Conservation (phyloP, 2,888 invertebrate genomes). For the Hermaeophaga mercurialis region DNA sequence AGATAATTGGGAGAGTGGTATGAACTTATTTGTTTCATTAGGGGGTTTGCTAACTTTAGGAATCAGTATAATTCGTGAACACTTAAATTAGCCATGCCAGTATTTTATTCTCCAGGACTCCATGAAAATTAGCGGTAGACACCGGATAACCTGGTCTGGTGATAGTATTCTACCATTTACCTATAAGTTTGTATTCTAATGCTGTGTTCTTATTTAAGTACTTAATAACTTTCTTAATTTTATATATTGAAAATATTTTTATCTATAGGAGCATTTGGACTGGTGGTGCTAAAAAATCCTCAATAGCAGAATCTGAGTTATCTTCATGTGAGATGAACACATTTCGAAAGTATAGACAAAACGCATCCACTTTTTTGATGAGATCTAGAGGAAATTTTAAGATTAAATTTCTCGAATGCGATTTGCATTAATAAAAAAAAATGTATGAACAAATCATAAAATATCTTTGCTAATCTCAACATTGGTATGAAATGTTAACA, state of each 20-base stretch:
- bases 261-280: background rate
- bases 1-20: background rate
- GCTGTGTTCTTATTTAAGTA: too few species aligned
- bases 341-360: background rate
- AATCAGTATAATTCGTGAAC: background rate
- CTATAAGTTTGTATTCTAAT: too few species aligned
- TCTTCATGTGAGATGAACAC: conserved; percentile 2
- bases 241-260: background rate
- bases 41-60: conserved; percentile 3
- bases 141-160: too few species aligned
- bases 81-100: conserved; percentile 2
- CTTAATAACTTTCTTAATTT: too few species aligned
- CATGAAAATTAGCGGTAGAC: background rate
- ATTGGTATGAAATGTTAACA: too few species aligned
- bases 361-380: conserved; percentile 1
- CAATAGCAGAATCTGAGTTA: background rate
- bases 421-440: too few species aligned
- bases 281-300: background rate
- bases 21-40: conserved; percentile 3
- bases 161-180: too few species aligned
- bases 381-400: too few species aligned
- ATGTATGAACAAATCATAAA: too few species aligned
- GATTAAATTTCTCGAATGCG: too few species aligned
- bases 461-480: too few species aligned
- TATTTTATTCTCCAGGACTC: background rate